These are phyloP conservation scores for Myopa tessellatipennis DNA, from an alignment of 2,888 invertebrate genomes.

Conservation along the genomic window DNA sequence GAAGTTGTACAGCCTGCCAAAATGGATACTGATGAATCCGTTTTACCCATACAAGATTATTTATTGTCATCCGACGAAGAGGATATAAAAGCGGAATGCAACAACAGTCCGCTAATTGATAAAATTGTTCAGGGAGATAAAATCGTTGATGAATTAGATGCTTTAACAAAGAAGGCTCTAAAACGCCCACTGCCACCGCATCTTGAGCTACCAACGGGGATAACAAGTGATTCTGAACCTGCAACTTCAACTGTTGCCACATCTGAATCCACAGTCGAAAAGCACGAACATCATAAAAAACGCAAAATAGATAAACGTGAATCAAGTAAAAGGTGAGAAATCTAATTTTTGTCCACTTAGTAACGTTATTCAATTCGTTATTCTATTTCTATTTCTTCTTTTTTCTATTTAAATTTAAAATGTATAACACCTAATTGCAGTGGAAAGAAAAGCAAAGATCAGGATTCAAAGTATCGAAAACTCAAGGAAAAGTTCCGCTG, in stretches of 20 bases:
- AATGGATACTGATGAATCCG: constrained; percentile 38
- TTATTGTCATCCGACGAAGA: constrained; percentile 62
- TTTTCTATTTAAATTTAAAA: background rate
- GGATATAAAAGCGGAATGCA: constrained; percentile 51
- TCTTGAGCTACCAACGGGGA: constrained; percentile 28
- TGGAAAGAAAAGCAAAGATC: constrained; percentile 53
- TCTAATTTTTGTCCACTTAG: background rate
- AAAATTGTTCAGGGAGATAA: constrained; percentile 60
- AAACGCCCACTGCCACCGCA: constrained; percentile 55
- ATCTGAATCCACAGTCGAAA: constrained; percentile 34
- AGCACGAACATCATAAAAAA: constrained; percentile 55
- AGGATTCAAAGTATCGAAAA: constrained; percentile 74
- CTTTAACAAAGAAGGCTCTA: constrained; percentile 55
- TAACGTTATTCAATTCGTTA: background rate
- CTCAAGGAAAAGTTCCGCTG: constrained; percentile 89
- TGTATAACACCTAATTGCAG: background rate
- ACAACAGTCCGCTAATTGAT: constrained; percentile 56
- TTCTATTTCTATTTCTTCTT: background rate
- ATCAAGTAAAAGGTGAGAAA: constrained; percentile 52
- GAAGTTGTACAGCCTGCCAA: constrained; percentile 29
- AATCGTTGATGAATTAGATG: constrained; percentile 64
- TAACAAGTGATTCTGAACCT: constrained; percentile 38
- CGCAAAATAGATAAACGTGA: constrained; percentile 54
- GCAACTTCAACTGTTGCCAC: constrained; percentile 20
- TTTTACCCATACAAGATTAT: constrained; percentile 60